These are phyloP conservation scores for Epizoanthus rinbou DNA, from an alignment of 92 coral and sea anemone species.

Conservation along the genomic window DNA sequence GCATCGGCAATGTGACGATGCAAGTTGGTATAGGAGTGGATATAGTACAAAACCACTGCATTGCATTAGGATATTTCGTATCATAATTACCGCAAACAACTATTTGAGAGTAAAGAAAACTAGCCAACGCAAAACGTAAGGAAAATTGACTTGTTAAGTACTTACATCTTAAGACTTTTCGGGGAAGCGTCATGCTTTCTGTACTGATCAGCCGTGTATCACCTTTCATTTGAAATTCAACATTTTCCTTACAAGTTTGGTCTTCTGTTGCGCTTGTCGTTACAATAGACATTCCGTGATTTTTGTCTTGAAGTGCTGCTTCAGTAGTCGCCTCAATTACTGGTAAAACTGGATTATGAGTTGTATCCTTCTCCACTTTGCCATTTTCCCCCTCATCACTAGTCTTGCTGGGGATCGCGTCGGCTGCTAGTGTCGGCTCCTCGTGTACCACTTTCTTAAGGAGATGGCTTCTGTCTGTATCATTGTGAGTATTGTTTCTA, in stretches of 20 bases:
- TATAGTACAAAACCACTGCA: too few species aligned
- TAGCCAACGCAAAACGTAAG: too few species aligned
- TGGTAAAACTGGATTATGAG: background rate
- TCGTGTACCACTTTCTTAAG: background rate
- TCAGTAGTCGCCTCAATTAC: background rate
- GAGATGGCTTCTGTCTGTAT: background rate
- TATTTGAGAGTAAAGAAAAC: too few species aligned
- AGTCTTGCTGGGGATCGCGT: background rate
- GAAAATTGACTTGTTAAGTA: too few species aligned
- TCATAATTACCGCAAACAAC: background rate
- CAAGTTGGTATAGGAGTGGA: too few species aligned
- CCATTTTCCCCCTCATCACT: background rate
- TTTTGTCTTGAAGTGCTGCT: background rate
- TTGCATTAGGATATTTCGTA: too few species aligned
- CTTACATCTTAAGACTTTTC: too few species aligned
- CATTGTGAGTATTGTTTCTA: background rate
- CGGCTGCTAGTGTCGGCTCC: background rate
- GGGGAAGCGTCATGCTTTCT: background rate
- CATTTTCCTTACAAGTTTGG: background rate
- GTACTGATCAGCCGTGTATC: background rate
- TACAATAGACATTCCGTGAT: background rate
- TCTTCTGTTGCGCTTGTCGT: background rate
- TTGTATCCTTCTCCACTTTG: background rate
- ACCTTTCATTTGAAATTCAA: background rate
- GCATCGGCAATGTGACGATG: too few species aligned